These are phyloP conservation scores for Leucophenga maculata DNA, from an alignment of 2,888 invertebrate genomes.

Conservation along the genomic window DNA sequence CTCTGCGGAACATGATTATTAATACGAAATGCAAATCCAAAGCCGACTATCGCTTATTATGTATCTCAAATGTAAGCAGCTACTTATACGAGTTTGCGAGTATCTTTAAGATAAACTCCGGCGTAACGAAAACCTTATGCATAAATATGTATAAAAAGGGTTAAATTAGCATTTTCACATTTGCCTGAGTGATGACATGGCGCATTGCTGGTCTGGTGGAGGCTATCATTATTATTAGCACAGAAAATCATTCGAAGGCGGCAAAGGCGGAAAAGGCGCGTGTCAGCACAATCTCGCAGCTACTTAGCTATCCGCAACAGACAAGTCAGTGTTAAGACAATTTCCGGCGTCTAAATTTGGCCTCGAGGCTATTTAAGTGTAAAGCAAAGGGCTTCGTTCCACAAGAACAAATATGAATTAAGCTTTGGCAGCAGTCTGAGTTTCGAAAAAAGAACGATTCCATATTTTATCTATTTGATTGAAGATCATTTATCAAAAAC, in stretches of 20 bases:
- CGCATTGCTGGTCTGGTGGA: slow-evolving; percentile 19
- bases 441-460: slow-evolving; percentile 36
- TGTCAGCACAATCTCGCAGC: slow-evolving; percentile 58
- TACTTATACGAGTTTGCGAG: neutral
- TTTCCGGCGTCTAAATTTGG: slow-evolving; percentile 42
- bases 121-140: too few relatives aligned
- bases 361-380: slow-evolving; percentile 51
- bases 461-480: slow-evolving; percentile 49
- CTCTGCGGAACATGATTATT: slow-evolving; percentile 40
- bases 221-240: slow-evolving; percentile 24
- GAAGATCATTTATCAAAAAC: slow-evolving; percentile 56
- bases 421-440: slow-evolving; percentile 29
- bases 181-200: slow-evolving; percentile 41
- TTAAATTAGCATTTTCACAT: slow-evolving; percentile 52
- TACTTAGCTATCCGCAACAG: slow-evolving; percentile 45
- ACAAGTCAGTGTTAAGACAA: slow-evolving; percentile 38
- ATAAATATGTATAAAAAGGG: slow-evolving; percentile 46
- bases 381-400: slow-evolving; percentile 43
- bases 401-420: slow-evolving; percentile 41
- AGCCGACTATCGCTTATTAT: slow-evolving; percentile 27
- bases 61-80: too few relatives aligned
- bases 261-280: slow-evolving; percentile 49
- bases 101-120: slow-evolving; percentile 5
- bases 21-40: slow-evolving; percentile 51
- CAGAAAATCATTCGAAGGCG: slow-evolving; percentile 44